Percentiles rank a stretch among this genome's conserved stretches.
phyloP scores from a whole-genome alignment of 92 coral and sea anemone species.

The Scolanthus callimorphus region DNA sequence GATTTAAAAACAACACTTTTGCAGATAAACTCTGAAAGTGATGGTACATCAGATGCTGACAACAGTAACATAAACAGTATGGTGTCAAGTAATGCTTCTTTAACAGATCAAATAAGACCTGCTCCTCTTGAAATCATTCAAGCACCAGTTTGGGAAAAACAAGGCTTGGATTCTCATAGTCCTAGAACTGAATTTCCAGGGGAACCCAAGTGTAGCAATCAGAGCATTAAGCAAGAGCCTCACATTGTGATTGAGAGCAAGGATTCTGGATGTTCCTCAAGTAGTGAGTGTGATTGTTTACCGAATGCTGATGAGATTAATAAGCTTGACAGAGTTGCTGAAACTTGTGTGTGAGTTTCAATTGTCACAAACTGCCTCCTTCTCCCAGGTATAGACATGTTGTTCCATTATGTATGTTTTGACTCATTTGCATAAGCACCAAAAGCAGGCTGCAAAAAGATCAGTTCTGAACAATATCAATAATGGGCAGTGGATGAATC shows the following conservation, averaged over 20 bases:
- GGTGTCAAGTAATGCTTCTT: constrained; percentile 9
- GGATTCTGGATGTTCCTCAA: constrained; percentile 53
- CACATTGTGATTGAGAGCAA: constrained; percentile 23
- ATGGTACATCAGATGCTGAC: constrained; percentile 10
- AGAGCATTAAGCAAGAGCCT: background rate
- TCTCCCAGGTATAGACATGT: too few species aligned
- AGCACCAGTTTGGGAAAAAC: constrained; percentile 19
- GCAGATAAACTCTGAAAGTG: constrained; percentile 23
- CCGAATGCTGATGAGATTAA: background rate
- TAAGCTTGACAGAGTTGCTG: constrained; percentile 3
- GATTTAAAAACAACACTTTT: constrained; percentile 28
- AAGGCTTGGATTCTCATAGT: background rate
- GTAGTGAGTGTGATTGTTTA: constrained; percentile 30
- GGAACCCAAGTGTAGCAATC: background rate
- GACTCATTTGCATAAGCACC: too few species aligned
- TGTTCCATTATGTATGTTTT: too few species aligned
- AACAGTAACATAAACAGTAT: constrained; percentile 23
- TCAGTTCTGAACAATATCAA: too few species aligned
- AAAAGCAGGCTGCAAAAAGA: too few species aligned
- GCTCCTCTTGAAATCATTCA: background rate
- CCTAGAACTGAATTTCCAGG: background rate
- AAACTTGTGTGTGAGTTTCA: constrained; percentile 42
- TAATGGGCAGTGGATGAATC: too few species aligned
- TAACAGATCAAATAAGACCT: constrained; percentile 4
- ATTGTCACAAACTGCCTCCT: too few species aligned